phyloP scores from a whole-genome alignment of 2,113 vertebrate species.

The Gopherus flavomarginatus region DNA sequence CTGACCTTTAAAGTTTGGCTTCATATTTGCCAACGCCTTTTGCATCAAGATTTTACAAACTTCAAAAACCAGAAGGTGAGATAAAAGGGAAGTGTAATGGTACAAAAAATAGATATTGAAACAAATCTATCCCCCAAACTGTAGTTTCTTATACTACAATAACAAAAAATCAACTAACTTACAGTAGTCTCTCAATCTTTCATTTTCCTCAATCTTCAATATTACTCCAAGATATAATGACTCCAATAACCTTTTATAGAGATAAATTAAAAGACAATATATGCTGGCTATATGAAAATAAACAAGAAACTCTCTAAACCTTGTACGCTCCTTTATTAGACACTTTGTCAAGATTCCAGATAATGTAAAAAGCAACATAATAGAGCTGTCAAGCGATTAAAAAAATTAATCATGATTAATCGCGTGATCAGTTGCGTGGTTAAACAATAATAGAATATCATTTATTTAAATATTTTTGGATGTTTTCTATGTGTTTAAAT shows the following conservation, averaged over 20 bases:
- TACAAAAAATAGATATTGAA: neutral
- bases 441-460: too few species aligned
- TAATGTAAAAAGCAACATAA: neutral
- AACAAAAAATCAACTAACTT: neutral
- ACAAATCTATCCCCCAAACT: neutral
- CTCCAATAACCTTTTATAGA: neutral
- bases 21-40: neutral
- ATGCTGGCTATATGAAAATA: neutral
- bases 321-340: neutral
- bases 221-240: neutral
- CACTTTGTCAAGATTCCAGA: neutral
- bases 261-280: neutral
- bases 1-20: neutral
- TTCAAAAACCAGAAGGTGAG: neutral
- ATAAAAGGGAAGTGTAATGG: neutral
- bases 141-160: neutral
- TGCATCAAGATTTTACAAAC: neutral
- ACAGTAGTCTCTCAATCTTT: neutral
- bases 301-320: neutral
- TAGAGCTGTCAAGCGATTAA: too few species aligned
- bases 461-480: too few species aligned
- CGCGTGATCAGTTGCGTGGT: accelerated
- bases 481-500: too few species aligned
- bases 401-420: too few species aligned
- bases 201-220: neutral